Conservation (phyloP, 2,888 invertebrate species). For the Sminthurides aquaticus region DNA sequence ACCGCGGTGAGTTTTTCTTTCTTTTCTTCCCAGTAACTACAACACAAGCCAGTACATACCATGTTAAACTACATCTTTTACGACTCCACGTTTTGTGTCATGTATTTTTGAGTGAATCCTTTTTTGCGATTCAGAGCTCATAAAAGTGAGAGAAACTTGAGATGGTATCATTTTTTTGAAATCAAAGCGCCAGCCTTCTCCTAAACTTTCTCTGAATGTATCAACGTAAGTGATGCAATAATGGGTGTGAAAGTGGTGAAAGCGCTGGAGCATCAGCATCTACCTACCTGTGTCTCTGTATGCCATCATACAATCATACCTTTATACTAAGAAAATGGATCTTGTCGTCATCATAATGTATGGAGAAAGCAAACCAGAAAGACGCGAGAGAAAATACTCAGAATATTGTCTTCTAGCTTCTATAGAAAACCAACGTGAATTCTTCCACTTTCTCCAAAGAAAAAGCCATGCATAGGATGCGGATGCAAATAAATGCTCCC, state of each 20-base stretch:
- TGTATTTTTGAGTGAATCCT: background rate
- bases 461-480: too few relatives aligned
- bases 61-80: too few relatives aligned
- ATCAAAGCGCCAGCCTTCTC: background rate
- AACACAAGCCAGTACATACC: background rate
- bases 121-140: background rate
- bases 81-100: background rate
- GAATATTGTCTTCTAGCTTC: too few relatives aligned
- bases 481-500: too few relatives aligned
- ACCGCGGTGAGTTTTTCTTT: slow-evolving; percentile 47
- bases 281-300: background rate
- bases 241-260: background rate
- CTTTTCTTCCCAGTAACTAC: background rate
- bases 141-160: background rate
- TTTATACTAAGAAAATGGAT: too few relatives aligned
- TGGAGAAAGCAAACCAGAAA: too few relatives aligned
- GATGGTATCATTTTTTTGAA: background rate
- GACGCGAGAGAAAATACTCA: too few relatives aligned
- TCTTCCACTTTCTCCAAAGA: too few relatives aligned
- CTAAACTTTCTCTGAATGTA: background rate
- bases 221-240: background rate
- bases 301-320: background rate
- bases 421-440: too few relatives aligned
- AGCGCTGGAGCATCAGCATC: too few relatives aligned
- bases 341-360: too few relatives aligned